Conservation (phyloP, 2,888 invertebrate genomes). For the Parasteatoda lunata region DNA sequence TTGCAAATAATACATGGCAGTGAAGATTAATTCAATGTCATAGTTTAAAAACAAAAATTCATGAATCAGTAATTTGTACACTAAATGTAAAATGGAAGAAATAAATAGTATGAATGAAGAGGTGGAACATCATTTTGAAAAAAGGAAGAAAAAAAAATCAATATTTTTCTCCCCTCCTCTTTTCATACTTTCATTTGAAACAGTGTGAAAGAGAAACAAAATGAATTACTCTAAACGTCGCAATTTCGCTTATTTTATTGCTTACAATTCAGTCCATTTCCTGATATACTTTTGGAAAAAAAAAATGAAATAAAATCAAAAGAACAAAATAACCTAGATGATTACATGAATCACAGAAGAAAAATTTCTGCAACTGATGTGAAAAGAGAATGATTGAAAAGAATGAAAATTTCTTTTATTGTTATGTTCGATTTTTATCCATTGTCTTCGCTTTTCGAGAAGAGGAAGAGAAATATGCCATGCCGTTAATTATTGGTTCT, state of each 20-base stretch:
- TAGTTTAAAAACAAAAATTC: not conserved
- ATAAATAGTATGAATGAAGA: not conserved
- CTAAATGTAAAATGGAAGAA: conserved; percentile 26
- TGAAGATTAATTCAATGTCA: not conserved
- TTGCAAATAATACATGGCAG: not conserved
- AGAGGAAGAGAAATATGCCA: not conserved
- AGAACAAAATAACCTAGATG: conserved; percentile 33
- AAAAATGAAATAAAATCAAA: not conserved
- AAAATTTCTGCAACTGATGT: conserved; percentile 18
- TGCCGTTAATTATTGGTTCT: conserved; percentile 9
- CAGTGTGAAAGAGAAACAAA: conserved; percentile 50
- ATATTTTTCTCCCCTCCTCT: conserved; percentile 32
- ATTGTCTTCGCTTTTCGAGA: not conserved
- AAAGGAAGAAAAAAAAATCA: conserved; percentile 26
- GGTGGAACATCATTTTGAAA: not conserved
- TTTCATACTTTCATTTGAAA: conserved; percentile 38
- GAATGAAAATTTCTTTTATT: conserved; percentile 13
- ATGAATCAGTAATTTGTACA: conserved; percentile 58
- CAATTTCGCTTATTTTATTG: conserved; percentile 36
- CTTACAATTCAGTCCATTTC: conserved; percentile 43
- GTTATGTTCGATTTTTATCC: conserved; percentile 14
- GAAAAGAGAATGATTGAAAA: conserved; percentile 32
- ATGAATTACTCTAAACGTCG: conserved; percentile 51
- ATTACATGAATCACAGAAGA: conserved; percentile 49
- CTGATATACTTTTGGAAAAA: conserved; percentile 28